Conservation (phyloP, 2,113 vertebrate genomes). For the Rhabdomys dilectus region DNA sequence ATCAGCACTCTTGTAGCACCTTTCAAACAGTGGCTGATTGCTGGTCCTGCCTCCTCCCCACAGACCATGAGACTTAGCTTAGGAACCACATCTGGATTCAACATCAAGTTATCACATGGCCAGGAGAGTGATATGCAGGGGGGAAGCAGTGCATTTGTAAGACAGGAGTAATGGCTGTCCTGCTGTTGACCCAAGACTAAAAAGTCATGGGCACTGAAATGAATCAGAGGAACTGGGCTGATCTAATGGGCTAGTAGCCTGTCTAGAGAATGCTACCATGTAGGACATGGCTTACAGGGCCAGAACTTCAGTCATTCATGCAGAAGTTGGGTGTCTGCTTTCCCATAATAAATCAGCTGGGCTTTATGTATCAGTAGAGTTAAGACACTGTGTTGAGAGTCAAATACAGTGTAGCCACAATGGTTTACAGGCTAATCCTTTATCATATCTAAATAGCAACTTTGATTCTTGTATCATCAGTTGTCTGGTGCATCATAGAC, state of each 20-base stretch:
- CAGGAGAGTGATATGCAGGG: not conserved
- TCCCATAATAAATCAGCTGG: slow-evolving; percentile 36
- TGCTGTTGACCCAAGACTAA: not conserved
- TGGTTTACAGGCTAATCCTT: not conserved
- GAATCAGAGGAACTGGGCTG: not conserved
- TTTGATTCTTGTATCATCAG: not conserved
- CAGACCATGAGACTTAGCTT: not conserved
- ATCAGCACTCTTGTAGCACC: not conserved
- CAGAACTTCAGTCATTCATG: not conserved
- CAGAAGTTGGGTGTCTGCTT: not conserved
- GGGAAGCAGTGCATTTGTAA: not conserved
- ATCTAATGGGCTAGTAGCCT: not conserved
- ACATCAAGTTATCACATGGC: not conserved
- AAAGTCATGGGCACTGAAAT: not conserved
- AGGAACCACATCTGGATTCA: not conserved
- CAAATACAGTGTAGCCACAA: slow-evolving; percentile 12
- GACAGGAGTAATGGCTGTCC: not conserved
- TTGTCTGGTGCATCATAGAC: not conserved
- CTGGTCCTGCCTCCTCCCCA: not conserved
- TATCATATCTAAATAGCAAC: not conserved
- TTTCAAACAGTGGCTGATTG: not conserved
- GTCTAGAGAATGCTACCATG: not conserved
- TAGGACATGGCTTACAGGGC: not conserved
- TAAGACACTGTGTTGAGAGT: not conserved
- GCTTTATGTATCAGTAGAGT: slow-evolving; percentile 12